These are phyloP conservation scores for Andinoacara biseriatus DNA, from an alignment of 2,113 vertebrate species.

Conservation along the genomic window DNA sequence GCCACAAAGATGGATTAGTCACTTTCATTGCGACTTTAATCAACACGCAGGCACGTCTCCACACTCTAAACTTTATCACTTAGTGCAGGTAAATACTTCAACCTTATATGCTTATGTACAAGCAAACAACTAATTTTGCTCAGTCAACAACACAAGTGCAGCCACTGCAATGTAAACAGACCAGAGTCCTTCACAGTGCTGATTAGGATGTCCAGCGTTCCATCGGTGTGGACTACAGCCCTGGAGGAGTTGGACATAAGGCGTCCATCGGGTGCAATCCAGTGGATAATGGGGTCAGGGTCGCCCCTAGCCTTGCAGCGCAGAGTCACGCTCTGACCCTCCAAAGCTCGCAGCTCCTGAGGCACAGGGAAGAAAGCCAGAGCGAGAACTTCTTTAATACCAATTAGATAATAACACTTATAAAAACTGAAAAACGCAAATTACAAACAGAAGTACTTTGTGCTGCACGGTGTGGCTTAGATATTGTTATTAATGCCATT, in stretches of 20 bases:
- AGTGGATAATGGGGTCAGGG: conserved; percentile 95
- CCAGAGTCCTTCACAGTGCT: conserved; percentile 95
- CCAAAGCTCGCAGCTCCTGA: conserved; percentile 90
- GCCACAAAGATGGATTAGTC: neutral
- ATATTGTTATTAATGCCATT: conserved; percentile 10
- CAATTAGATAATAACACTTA: neutral
- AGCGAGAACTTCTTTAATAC: neutral
- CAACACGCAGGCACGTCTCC: neutral
- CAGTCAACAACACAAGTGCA: conserved; percentile 44
- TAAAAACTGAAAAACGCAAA: conserved; percentile 4
- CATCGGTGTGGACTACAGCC: conserved; percentile 89
- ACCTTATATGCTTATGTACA: conserved; percentile 23
- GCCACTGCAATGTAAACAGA: conserved; percentile 56
- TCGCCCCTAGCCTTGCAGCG: conserved; percentile 96
- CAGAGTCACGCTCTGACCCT: conserved; percentile 93
- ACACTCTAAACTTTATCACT: conserved; percentile 34
- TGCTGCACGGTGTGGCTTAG: neutral
- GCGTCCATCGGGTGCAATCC: conserved; percentile 97
- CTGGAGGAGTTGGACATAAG: conserved; percentile 96
- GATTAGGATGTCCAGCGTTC: conserved; percentile 96
- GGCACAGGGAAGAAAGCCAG: neutral
- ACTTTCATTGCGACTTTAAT: conserved; percentile 10
- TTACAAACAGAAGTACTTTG: neutral
- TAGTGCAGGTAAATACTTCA: conserved; percentile 41
- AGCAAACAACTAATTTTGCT: conserved; percentile 60